These are phyloP conservation scores for Stegophylla sp. DNA, from an alignment of 2,888 invertebrate genomes.

Conservation along the genomic window DNA sequence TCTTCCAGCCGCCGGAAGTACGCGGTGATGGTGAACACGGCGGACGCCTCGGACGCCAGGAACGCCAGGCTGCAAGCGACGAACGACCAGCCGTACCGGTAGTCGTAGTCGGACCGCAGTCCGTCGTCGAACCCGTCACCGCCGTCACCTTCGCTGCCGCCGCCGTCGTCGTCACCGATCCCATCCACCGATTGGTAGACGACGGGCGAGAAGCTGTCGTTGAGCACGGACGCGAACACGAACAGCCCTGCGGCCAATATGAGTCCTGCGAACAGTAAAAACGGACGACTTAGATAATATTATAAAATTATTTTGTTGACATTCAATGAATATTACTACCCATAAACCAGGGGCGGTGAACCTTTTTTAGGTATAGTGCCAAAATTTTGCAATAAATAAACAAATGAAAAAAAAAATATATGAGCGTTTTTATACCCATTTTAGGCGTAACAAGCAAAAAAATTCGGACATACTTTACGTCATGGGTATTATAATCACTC, in stretches of 20 bases:
- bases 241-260: constrained; percentile 71
- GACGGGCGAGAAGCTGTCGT: constrained; percentile 70
- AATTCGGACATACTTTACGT: no score
- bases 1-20: constrained; percentile 55
- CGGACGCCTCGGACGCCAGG: constrained; percentile 63
- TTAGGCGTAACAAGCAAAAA: no score
- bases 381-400: no score
- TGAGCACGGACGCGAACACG: constrained; percentile 70
- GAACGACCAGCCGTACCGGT: constrained; percentile 72
- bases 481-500: no score
- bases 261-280: constrained; percentile 69
- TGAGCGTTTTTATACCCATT: no score
- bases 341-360: no score
- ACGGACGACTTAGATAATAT: no score
- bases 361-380: no score
- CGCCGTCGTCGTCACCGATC: not conserved
- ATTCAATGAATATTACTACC: no score
- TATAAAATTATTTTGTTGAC: no score
- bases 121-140: constrained; percentile 62
- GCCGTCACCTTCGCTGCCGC: not conserved
- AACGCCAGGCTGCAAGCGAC: constrained; percentile 71
- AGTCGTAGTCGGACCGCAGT: constrained; percentile 64
- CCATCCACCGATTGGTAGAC: constrained; percentile 44
- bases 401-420: no score
- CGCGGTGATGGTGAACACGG: constrained; percentile 60